A percentile compares a stretch with the other conserved stretches of the same genome.
These are phyloP conservation scores for Drosophila biarmipes DNA, from an alignment of 1,140 invertebrate species.

Conservation along the genomic window DNA sequence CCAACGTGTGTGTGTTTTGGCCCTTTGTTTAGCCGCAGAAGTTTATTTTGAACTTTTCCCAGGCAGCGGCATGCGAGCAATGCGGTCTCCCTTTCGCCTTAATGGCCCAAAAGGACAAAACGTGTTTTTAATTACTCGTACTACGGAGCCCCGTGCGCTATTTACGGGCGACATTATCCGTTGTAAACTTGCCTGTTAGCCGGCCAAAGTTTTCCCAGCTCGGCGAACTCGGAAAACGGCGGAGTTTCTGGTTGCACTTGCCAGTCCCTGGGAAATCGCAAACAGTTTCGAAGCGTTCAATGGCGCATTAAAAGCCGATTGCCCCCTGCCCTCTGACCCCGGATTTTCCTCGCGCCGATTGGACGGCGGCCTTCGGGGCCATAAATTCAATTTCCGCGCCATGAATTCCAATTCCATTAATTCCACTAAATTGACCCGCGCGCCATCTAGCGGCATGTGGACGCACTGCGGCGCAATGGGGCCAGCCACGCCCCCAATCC, in stretches of 20 bases:
- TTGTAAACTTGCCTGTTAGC: constrained; percentile 19
- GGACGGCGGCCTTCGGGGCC: constrained; percentile 27
- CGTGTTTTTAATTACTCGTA: constrained; percentile 80
- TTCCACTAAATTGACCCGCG: constrained; percentile 84
- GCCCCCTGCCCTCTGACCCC: constrained; percentile 27
- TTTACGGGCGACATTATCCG: constrained; percentile 49
- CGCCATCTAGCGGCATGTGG: constrained; percentile 83
- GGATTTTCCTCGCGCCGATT: constrained; percentile 15
- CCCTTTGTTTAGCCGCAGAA: constrained; percentile 62
- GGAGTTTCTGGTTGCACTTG: constrained; percentile 27
- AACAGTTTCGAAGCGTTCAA: constrained; percentile 80
- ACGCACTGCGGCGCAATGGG: constrained; percentile 54
- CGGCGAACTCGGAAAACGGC: constrained; percentile 11
- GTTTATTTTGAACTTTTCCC: constrained; percentile 77
- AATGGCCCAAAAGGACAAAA: constrained; percentile 62
- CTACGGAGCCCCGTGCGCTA: constrained; percentile 34
- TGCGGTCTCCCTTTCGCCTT: constrained; percentile 40
- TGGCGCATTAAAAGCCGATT: constrained; percentile 82
- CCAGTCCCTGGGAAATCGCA: constrained; percentile 58
- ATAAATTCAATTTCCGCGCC: constrained; percentile 83
- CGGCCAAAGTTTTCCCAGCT: constrained; percentile 37
- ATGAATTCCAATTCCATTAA: constrained; percentile 84
- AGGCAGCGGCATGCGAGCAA: constrained; percentile 70
- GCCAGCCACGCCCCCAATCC: constrained; percentile 9
- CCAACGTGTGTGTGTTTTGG: constrained; percentile 28